These are phyloP conservation scores for Fragum sueziense DNA, from an alignment of 2,888 invertebrate species.

Conservation along the genomic window DNA sequence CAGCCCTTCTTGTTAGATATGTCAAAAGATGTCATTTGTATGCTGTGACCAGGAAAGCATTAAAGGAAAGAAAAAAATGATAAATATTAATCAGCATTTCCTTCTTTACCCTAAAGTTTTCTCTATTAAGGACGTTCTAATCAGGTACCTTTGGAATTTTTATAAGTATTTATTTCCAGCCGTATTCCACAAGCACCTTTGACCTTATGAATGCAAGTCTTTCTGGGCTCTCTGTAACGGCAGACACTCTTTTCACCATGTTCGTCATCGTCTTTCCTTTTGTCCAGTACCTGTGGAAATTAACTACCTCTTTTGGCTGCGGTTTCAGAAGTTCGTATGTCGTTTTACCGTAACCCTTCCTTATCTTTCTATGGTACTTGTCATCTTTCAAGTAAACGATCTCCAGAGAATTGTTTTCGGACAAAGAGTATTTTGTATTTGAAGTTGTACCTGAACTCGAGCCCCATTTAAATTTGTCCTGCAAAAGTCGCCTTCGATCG, in stretches of 20 bases:
- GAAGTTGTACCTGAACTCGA: neutral
- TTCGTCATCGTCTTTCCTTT: neutral
- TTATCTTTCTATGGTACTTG: slow-evolving; percentile 2
- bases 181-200: slow-evolving; percentile 4
- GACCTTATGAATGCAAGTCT: neutral
- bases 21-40: neutral
- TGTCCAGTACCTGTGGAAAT: neutral
- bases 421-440: neutral
- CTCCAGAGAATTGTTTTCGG: neutral
- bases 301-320: neutral
- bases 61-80: neutral
- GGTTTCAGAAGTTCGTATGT: neutral
- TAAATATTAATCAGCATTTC: no score
- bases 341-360: neutral
- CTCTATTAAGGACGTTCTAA: neutral
- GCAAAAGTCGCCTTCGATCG: neutral
- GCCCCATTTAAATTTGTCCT: neutral
- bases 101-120: neutral
- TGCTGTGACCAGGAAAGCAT: neutral
- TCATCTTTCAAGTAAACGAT: neutral
- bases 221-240: neutral
- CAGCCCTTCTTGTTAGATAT: neutral
- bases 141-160: neutral
- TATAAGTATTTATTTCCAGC: neutral
- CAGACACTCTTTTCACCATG: neutral